Percentiles rank a stretch among this genome's conserved stretches.
Conservation (phyloP, 2,888 invertebrate genomes). For the Chromoteleia sp. region DNA sequence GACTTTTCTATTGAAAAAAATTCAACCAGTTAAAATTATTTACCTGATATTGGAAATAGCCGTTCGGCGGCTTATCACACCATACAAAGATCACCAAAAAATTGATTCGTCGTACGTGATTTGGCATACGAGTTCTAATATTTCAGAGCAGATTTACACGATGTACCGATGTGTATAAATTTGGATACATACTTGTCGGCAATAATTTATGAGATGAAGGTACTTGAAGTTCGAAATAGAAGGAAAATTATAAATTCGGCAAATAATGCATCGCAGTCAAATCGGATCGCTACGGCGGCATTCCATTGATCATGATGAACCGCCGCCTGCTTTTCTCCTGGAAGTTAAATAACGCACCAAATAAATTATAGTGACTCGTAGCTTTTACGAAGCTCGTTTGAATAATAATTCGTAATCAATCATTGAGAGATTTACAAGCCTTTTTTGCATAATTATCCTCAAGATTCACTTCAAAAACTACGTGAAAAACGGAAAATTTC, state of each 20-base stretch:
- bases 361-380: conserved; percentile 38
- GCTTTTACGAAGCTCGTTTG: conserved; percentile 19
- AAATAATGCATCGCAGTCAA: conserved; percentile 41
- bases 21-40: conserved; percentile 30
- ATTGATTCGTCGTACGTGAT: conserved; percentile 28
- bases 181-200: conserved; percentile 41
- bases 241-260: conserved; percentile 61
- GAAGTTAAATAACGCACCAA: conserved; percentile 56
- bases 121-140: conserved; percentile 33
- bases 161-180: conserved; percentile 36
- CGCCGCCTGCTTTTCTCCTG: conserved; percentile 88
- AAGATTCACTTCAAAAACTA: not conserved
- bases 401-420: conserved; percentile 47
- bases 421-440: conserved; percentile 19
- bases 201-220: conserved; percentile 52
- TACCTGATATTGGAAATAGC: conserved; percentile 25
- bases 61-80: conserved; percentile 12
- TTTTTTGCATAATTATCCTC: not conserved
- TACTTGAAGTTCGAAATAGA: conserved; percentile 49
- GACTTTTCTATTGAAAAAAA: too few species aligned
- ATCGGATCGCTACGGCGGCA: conserved; percentile 83
- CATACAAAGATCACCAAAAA: conserved; percentile 28
- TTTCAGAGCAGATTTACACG: conserved; percentile 40
- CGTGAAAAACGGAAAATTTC: too few species aligned
- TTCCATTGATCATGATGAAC: conserved; percentile 88